Base-by-base conservation (phyloP, 2,888 invertebrate genomes). In the Imbricaverruca yamaguchii region DNA sequence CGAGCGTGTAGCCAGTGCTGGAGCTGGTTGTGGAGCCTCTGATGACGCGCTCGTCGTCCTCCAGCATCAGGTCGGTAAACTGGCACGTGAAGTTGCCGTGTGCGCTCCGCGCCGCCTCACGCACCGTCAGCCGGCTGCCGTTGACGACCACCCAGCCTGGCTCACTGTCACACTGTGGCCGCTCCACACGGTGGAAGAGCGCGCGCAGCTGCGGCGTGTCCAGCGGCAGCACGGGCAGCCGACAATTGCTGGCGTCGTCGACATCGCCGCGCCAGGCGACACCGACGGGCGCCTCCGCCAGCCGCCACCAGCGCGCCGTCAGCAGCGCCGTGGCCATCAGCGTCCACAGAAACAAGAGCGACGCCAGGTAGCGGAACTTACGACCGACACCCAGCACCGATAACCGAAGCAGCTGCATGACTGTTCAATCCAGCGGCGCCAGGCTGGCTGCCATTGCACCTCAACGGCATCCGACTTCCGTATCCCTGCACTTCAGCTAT, bases 121-220 rank as follows among this genome's bases (percentile, higher is more conserved):
- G 89, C 82, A 92, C 90, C 80, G 86, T 86, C 83, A 91, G 90
- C 53, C 85, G 87, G 86, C 90, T 90, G 86, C 93, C 93, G 86
- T 90, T 89, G 84, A 93, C 92, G 84, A 89, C 89, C 1, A 95
- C 93, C 96, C 96, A 96, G 86, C 95, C 92, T 59, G 86, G 84
- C 65, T 88, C 89, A 3, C 84, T 82, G 18, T 89, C 89, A 86
- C 96, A 96, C 21, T 89, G 87, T 6, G 95, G 88, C 0, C 90
- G 90, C 0, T 91, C 89, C 21, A 91, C 89, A 18, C 90, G 86
- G 83, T 90, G 89, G 82, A 94, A 91, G 85, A 92, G 94, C 86
- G 91, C 91, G 87, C 91, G 92, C 63, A 95, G 92, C 85, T 93
- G 93, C 12, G 92, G 91, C 83, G 92, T 91, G 85, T 91, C 89